phyloP scores from a whole-genome alignment of 2,888 invertebrate species.

The Athripsodes cinereus region DNA sequence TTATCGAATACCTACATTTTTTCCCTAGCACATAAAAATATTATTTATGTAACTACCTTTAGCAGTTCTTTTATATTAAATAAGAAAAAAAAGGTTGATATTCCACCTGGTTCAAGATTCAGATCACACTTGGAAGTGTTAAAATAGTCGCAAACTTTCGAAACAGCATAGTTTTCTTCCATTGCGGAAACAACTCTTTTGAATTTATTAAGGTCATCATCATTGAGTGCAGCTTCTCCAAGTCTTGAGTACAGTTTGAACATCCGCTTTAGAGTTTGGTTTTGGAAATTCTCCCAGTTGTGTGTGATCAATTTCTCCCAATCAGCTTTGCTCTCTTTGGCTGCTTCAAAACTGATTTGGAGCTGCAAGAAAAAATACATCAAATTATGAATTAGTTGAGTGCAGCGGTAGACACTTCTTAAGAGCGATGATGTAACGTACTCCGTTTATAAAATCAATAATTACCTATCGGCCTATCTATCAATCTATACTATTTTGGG shows the following conservation, averaged over 20 bases:
- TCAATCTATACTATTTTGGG: no score
- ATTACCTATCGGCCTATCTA: no score
- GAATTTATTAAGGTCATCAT: conserved; percentile 57
- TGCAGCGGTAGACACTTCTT: no score
- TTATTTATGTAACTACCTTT: no score
- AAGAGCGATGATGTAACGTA: no score
- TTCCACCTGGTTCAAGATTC: conserved; percentile 62
- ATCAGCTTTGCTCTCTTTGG: conserved; percentile 46
- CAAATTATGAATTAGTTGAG: no score
- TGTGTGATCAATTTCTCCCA: conserved; percentile 64
- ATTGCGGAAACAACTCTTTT: conserved; percentile 62
- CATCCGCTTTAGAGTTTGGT: conserved; percentile 63
- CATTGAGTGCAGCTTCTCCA: conserved; percentile 66
- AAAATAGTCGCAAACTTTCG: conserved; percentile 69
- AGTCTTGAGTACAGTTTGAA: conserved; percentile 67
- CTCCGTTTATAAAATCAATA: no score
- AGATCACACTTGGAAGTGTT: conserved; percentile 61
- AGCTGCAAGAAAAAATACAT: no score
- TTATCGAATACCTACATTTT: no score
- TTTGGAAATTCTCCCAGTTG: conserved; percentile 66
- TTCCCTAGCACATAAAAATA: no score
- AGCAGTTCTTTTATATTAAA: neutral
- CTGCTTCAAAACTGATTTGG: no score
- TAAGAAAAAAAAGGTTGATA: neutral
- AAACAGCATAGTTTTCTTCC: conserved; percentile 70